A percentile compares a stretch with the other conserved stretches of the same genome.
Evolutionary conservation across 2,113 vertebrate species (phyloP).

Genomic region (Urocitellus parryii): DNA sequence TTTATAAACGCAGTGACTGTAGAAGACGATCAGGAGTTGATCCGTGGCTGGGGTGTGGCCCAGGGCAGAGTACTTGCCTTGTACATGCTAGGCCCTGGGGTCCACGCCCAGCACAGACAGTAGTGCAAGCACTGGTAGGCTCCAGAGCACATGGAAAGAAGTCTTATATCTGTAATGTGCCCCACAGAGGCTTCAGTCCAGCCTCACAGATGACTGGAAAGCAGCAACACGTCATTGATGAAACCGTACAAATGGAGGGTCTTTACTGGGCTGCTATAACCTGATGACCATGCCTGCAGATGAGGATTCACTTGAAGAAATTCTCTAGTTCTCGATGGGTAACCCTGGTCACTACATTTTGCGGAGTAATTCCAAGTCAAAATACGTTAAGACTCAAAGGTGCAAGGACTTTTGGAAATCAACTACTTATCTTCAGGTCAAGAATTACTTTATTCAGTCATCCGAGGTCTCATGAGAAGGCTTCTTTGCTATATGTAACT

Average conservation of each 20-base stretch:
- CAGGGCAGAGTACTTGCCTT: not conserved
- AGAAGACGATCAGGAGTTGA: not conserved
- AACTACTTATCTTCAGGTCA: not conserved
- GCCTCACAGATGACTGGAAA: not conserved
- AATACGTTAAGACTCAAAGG: not conserved
- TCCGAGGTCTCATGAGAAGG: not conserved
- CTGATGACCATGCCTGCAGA: not conserved
- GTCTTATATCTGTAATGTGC: not conserved
- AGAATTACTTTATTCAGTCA: not conserved
- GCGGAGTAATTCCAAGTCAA: not conserved
- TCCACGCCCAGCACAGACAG: not conserved
- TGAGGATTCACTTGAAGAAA: not conserved
- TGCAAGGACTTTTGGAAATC: not conserved
- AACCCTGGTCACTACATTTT: not conserved
- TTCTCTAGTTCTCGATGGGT: not conserved
- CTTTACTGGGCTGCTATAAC: not conserved
- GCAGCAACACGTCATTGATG: not conserved
- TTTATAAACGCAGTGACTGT: not conserved
- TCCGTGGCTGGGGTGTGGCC: not conserved
- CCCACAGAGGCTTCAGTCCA: not conserved
- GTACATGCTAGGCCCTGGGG: not conserved
- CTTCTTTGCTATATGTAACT: not conserved
- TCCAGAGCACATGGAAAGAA: conserved; percentile 10
- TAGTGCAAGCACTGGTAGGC: not conserved
- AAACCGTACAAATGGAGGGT: not conserved